Conservation (phyloP, 1,140 invertebrate genomes). For the Nephotettix cincticeps region DNA sequence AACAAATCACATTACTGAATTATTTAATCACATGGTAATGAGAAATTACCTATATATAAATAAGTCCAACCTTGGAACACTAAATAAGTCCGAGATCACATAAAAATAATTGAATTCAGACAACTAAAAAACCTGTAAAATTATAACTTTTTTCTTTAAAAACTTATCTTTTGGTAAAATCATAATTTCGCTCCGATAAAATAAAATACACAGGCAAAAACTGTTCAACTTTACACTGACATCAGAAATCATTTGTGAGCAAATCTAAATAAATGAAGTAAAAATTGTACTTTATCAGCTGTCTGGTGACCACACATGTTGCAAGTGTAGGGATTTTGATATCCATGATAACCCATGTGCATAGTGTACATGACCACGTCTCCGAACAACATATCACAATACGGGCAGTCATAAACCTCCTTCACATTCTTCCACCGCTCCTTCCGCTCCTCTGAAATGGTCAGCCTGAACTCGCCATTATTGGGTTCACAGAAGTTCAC, state of each 20-base stretch:
- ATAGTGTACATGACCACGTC: conserved; percentile 90
- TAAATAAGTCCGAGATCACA: too few relatives aligned
- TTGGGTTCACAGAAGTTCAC: conserved; percentile 23
- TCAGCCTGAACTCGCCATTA: conserved; percentile 12
- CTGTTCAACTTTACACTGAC: too few relatives aligned
- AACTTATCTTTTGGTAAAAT: too few relatives aligned
- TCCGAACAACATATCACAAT: conserved; percentile 89
- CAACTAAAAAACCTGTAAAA: too few relatives aligned
- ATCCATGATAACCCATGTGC: conserved; percentile 95
- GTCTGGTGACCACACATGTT: conserved; percentile 89
- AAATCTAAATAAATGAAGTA: conserved; percentile 83
- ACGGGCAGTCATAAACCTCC: conserved; percentile 69
- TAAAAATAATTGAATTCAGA: too few relatives aligned
- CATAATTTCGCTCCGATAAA: too few relatives aligned
- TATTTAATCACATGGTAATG: too few relatives aligned
- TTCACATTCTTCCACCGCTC: conserved; percentile 7
- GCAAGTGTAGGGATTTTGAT: conserved; percentile 88
- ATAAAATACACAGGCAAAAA: too few relatives aligned
- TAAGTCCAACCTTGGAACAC: too few relatives aligned
- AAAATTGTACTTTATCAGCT: conserved; percentile 83
- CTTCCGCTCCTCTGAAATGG: conserved; percentile 11
- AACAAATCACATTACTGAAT: too few relatives aligned
- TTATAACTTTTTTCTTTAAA: too few relatives aligned
- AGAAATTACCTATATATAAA: too few relatives aligned
- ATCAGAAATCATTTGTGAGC: conserved; percentile 61